Conservation (phyloP, 1,140 invertebrate genomes). For the Drosophila rhopaloa region DNA sequence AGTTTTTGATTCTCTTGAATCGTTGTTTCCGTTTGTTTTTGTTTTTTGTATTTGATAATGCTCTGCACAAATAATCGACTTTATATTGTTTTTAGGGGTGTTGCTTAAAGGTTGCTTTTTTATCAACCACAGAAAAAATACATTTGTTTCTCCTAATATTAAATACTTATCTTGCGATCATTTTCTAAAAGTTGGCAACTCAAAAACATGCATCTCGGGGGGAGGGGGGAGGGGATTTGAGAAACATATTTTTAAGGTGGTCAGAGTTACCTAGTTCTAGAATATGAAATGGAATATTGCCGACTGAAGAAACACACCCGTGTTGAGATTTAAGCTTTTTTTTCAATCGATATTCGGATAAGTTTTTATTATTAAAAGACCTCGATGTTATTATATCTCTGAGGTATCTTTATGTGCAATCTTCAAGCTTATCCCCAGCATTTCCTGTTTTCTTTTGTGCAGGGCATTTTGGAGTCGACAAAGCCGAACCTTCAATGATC, state of each 20-base stretch:
- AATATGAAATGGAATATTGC: neutral
- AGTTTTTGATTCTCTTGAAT: constrained; percentile 37
- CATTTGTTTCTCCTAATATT: neutral
- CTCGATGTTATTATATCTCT: neutral
- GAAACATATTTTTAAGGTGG: neutral
- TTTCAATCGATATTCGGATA: neutral
- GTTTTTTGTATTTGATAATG: neutral
- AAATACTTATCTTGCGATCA: neutral
- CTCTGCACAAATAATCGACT: constrained; percentile 9
- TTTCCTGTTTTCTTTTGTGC: neutral
- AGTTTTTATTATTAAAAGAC: neutral
- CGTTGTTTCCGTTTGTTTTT: constrained; percentile 32
- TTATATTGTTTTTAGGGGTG: too few relatives aligned
- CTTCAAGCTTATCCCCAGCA: neutral
- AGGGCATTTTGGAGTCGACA: constrained; percentile 25
- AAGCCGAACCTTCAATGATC: constrained; percentile 11
- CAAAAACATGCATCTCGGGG: neutral
- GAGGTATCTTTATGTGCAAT: neutral
- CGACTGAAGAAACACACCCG: neutral
- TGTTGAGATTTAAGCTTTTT: too few relatives aligned
- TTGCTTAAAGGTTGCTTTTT: neutral
- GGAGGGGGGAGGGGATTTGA: neutral
- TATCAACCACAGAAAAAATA: neutral
- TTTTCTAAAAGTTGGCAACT: neutral
- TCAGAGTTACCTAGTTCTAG: neutral